Percentiles rank a stretch among this genome's conserved stretches.
These are phyloP conservation scores for Montipora foliosa DNA, from an alignment of 64 coral and sea anemone species.

Conservation along the genomic window DNA sequence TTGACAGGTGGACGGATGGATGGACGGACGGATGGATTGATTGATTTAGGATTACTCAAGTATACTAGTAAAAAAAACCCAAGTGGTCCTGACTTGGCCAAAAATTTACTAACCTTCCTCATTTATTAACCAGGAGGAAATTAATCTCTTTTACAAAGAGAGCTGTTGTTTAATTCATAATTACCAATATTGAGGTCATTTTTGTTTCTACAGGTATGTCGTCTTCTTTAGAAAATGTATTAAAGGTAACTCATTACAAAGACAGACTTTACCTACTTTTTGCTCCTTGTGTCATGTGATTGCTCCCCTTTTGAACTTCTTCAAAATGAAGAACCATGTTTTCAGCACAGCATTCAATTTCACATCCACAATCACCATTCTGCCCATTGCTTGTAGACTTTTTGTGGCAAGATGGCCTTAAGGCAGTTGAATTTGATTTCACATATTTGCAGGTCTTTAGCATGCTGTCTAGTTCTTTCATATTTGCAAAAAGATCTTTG, in stretches of 20 bases:
- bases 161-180: too few species aligned
- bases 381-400: not conserved
- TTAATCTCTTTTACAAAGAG: too few species aligned
- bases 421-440: not conserved
- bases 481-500: not conserved
- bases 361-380: not conserved
- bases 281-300: not conserved
- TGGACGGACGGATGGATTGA: too few species aligned
- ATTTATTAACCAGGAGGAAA: too few species aligned
- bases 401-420: not conserved
- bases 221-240: too few species aligned
- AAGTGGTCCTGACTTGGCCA: too few species aligned
- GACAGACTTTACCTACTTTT: not conserved
- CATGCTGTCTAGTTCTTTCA: not conserved
- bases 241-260: not conserved
- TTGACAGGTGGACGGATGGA: too few species aligned
- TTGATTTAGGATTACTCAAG: too few species aligned
- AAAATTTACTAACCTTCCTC: too few species aligned
- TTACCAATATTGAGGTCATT: too few species aligned
- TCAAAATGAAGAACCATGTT: not conserved
- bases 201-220: too few species aligned
- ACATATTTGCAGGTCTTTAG: conserved; percentile 6
- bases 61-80: too few species aligned
- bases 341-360: not conserved
- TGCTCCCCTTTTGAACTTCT: not conserved